Evolutionary conservation across 2,797 vertebrate genomes (phyloP), one percentile per base, ranked within the genome.

Genomic region (Mormyrops attenuatus): DNA sequence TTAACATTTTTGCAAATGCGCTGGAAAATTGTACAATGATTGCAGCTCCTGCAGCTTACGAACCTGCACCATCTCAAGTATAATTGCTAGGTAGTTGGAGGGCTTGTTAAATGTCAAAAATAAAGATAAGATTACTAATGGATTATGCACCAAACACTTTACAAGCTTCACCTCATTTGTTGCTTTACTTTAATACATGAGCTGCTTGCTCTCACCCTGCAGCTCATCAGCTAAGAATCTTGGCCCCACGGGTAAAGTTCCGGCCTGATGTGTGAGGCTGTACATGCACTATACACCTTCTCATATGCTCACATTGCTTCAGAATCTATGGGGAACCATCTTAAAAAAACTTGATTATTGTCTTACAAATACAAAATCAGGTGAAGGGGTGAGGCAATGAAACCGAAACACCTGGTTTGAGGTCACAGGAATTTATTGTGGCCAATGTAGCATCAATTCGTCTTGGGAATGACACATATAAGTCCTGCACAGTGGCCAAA

Each of bases 21-120:
- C 47, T 30, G 50, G 55, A 90, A 92, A 92, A 89, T 89, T 82
- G 91, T 90, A 66, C 41, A 50, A 26, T 87, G 50, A 91, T 84
- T 89, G 63, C 82, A 73, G 80, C 34, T 87, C 60, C 91, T 50
- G 47, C 85, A 63, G 38, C 89, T 92, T 91, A 55, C 82, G 50
- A 26, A 88, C 50, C 86, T 44, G 34, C 30, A n/a, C 44, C 50
- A 88, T 63, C 85, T 52, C 8, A 22, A 13, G 15, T 6, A 11
- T 55, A 55, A 53, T 88, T 88, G 34, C 55, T 57, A 82, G 55
- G 26, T 53, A 82, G 44, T 88, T 84, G 38, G 26, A 66, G 85
- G 47, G 55, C 2, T 55, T 86, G 88, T 55, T 63, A 86, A 86
- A 90, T 86, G 90, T 55, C 60, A 84, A 87, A 53, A 41, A 47